A percentile compares a stretch with the other conserved stretches of the same genome.
phyloP scores from a whole-genome alignment of 2,797 vertebrate genomes.

The Martes flavigula region DNA sequence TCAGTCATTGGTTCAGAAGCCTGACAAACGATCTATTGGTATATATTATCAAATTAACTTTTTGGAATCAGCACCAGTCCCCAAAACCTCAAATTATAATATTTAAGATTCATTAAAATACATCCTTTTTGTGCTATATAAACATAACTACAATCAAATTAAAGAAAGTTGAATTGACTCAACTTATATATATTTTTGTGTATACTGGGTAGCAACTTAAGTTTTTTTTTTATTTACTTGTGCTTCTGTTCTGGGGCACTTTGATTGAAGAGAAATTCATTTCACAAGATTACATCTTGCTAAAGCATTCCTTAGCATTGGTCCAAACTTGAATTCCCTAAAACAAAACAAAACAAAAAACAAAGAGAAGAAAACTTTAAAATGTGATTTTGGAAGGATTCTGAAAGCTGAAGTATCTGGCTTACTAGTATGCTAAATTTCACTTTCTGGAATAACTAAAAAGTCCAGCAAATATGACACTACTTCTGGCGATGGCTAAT shows the following conservation, averaged over 20 bases:
- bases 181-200: constrained; percentile 78
- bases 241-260: constrained; percentile 85
- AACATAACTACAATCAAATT: constrained; percentile 77
- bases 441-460: not conserved
- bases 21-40: constrained; percentile 73
- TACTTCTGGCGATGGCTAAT: not conserved
- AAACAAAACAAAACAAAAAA: not conserved
- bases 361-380: not conserved
- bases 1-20: constrained; percentile 77
- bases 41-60: constrained; percentile 69
- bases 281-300: constrained; percentile 93
- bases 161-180: constrained; percentile 74
- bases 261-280: constrained; percentile 79
- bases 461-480: not conserved
- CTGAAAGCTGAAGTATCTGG: constrained; percentile 18
- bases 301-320: constrained; percentile 98
- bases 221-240: constrained; percentile 79
- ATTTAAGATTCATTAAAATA: constrained; percentile 81
- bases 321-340: constrained; percentile 98
- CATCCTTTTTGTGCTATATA: constrained; percentile 81
- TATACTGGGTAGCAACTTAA: constrained; percentile 79
- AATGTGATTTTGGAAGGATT: constrained; percentile 42
- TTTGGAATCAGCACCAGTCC: constrained; percentile 79
- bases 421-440: not conserved
- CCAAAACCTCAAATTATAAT: constrained; percentile 81